Conservation (phyloP, 2,113 vertebrate genomes). For the Ramphastos sulfuratus region DNA sequence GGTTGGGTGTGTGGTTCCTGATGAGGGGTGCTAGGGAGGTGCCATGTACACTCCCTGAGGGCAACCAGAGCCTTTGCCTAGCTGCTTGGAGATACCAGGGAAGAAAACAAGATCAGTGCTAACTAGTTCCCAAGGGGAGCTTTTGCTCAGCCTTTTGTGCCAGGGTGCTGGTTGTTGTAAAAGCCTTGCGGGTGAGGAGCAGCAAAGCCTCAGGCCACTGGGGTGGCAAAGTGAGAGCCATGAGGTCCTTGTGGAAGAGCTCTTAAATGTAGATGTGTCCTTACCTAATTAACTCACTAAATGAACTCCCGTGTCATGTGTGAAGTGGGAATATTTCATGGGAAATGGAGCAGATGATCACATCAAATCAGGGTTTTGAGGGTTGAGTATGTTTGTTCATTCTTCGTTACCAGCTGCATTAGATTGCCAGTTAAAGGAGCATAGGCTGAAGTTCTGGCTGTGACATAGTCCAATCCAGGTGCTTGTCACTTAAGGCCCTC, state of each 20-base stretch:
- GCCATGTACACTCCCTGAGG: accelerated
- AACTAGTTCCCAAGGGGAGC: neutral
- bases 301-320: neutral
- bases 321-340: neutral
- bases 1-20: neutral
- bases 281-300: neutral
- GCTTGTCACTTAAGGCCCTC: neutral
- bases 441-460: neutral
- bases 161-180: neutral
- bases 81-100: neutral
- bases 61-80: neutral
- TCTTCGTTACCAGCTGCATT: accelerated
- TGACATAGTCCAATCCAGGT: neutral
- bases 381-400: neutral
- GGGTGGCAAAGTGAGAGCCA: accelerated
- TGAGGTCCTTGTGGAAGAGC: neutral
- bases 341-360: neutral
- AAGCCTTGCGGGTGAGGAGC: neutral
- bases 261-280: neutral
- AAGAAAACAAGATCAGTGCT: neutral
- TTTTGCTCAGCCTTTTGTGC: neutral
- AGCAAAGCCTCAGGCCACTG: neutral
- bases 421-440: neutral
- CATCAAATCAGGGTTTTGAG: neutral
- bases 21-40: neutral